These are phyloP conservation scores for Pollachius pollachius DNA, from an alignment of 2,113 vertebrate species.

Conservation along the genomic window DNA sequence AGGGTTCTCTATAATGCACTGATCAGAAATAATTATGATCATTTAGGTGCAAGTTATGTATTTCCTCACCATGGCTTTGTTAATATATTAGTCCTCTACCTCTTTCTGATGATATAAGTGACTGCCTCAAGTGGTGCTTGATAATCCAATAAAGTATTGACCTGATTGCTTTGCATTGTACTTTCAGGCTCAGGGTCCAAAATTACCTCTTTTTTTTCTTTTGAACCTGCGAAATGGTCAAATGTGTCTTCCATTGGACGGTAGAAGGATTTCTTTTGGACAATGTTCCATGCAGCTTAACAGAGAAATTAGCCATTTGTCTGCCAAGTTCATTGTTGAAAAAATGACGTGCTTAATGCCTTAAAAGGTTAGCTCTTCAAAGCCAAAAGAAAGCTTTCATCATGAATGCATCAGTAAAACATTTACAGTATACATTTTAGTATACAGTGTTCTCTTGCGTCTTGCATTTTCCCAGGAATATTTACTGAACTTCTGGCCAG, in stretches of 20 bases:
- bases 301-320: constrained; percentile 10
- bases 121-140: background rate
- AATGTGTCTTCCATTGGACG: too few relatives aligned
- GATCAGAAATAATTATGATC: background rate
- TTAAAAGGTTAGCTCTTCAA: background rate
- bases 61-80: background rate
- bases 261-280: too few relatives aligned
- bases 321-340: background rate
- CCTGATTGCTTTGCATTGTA: background rate
- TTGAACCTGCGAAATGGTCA: too few relatives aligned
- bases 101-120: background rate
- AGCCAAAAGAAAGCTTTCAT: background rate
- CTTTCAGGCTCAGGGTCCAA: background rate
- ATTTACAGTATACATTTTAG: background rate
- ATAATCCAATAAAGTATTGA: background rate
- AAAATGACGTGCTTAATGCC: background rate
- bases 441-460: background rate
- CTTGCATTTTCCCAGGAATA: constrained; percentile 77
- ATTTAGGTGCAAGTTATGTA: background rate
- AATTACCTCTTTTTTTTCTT: too few relatives aligned
- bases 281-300: background rate
- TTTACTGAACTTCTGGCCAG: constrained; percentile 88
- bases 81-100: background rate
- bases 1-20: too few relatives aligned
- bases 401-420: background rate